Percentiles rank a stretch among this genome's conserved stretches.
Conservation (phyloP, 2,888 invertebrate species). For the Hymenopus coronatus region DNA sequence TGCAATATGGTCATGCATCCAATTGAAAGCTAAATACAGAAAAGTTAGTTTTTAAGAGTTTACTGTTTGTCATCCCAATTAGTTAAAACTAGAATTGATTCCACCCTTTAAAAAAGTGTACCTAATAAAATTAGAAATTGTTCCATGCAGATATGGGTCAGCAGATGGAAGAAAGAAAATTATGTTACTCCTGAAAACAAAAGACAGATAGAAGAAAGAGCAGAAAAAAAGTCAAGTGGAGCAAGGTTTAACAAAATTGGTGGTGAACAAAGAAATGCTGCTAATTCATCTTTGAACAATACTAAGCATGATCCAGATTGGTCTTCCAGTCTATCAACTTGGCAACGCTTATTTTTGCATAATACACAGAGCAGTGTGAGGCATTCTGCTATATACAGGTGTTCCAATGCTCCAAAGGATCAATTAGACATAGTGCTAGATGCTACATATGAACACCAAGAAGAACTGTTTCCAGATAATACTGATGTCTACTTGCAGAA, state of each 20-base stretch:
- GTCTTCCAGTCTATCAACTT: constrained; percentile 38
- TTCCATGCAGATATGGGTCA: not conserved
- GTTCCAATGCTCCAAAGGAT: constrained; percentile 56
- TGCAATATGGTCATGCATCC: too few relatives aligned
- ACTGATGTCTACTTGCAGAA: constrained; percentile 64
- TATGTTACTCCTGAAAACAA: not conserved
- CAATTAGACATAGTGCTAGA: constrained; percentile 65
- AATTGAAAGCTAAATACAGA: too few relatives aligned
- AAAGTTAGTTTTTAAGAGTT: too few relatives aligned
- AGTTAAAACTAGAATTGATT: too few relatives aligned
- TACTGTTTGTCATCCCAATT: too few relatives aligned
- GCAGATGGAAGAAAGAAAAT: not conserved
- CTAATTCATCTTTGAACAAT: not conserved
- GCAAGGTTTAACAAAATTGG: too few relatives aligned
- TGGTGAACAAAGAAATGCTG: too few relatives aligned
- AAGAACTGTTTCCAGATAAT: constrained; percentile 61
- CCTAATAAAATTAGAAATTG: not conserved
- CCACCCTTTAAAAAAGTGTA: too few relatives aligned
- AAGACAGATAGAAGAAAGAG: not conserved
- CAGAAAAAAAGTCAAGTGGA: too few relatives aligned
- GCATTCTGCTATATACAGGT: constrained; percentile 48
- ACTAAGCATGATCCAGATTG: not conserved
- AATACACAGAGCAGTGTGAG: constrained; percentile 60
- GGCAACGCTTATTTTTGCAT: constrained; percentile 58
- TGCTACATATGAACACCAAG: constrained; percentile 65